Conservation (phyloP, 2,797 vertebrate species). For the Rhodeus uyekii region DNA sequence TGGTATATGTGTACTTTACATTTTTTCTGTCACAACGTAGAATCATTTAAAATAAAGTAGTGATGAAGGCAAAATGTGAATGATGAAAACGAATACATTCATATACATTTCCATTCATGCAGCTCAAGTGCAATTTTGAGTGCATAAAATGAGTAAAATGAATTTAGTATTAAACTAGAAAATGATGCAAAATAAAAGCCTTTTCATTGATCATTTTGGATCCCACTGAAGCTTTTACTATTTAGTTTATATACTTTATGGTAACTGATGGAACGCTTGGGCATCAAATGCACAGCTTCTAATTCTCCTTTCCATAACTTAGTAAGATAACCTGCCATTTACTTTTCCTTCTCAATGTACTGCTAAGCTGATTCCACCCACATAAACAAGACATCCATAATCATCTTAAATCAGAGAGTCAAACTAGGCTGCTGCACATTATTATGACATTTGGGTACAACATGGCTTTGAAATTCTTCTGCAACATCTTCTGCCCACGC, state of each 20-base stretch:
- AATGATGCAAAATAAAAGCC: neutral
- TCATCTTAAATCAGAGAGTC: slow-evolving; percentile 37
- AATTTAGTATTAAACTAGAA: neutral
- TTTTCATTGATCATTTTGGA: neutral
- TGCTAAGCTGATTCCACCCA: slow-evolving; percentile 39
- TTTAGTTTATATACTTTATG: neutral
- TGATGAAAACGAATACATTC: neutral
- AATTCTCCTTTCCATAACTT: slow-evolving; percentile 5
- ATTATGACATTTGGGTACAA: slow-evolving; percentile 44
- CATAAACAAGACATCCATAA: slow-evolving; percentile 40
- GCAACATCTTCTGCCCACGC: slow-evolving; percentile 35
- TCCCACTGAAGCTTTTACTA: neutral
- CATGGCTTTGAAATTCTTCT: slow-evolving; percentile 41
- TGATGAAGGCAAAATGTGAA: neutral
- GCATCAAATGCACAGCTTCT: neutral
- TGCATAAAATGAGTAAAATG: neutral
- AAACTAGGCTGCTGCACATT: slow-evolving; percentile 33
- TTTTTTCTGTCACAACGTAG: neutral
- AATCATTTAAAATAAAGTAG: neutral
- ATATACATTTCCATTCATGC: neutral
- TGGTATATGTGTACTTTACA: neutral
- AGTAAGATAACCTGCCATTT: slow-evolving; percentile 4
- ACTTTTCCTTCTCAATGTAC: slow-evolving; percentile 33
- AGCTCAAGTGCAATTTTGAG: neutral
- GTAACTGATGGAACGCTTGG: too few species aligned